Conservation (phyloP, 2,888 invertebrate genomes). For the Drosophila quinaria region DNA sequence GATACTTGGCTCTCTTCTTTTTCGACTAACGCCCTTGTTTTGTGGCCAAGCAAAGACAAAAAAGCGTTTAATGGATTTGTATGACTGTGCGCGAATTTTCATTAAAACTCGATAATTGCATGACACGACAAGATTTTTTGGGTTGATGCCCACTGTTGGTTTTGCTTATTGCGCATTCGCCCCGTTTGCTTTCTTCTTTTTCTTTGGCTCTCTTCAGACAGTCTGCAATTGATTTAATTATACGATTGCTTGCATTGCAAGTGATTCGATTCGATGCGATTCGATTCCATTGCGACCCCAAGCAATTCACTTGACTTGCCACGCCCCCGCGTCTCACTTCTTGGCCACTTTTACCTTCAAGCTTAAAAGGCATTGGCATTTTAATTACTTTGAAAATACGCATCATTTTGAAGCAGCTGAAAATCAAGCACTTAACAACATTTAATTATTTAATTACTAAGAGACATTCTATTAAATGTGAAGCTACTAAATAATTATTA, state of each 20-base stretch:
- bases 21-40: conserved; percentile 11
- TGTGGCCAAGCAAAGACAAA: conserved; percentile 24
- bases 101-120: conserved; percentile 80
- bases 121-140: conserved; percentile 70
- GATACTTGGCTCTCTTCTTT: conserved; percentile 34
- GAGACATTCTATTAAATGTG: neutral
- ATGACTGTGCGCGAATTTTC: conserved; percentile 75
- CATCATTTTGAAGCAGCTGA: conserved; percentile 21
- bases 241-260: conserved; percentile 49
- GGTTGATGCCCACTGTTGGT: conserved; percentile 28
- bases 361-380: conserved; percentile 23
- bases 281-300: conserved; percentile 17
- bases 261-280: conserved; percentile 49
- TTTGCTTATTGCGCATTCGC: conserved; percentile 26
- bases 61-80: conserved; percentile 59
- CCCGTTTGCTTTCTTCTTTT: neutral
- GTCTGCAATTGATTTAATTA: conserved; percentile 69
- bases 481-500: neutral
- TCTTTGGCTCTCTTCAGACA: conserved; percentile 2
- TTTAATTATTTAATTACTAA: conserved; percentile 35
- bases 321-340: neutral
- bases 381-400: conserved; percentile 46
- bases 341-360: neutral
- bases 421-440: conserved; percentile 31
- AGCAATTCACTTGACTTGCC: conserved; percentile 27